A percentile compares a stretch with the other conserved stretches of the same genome.
These are phyloP conservation scores for Grapholita molesta DNA, from an alignment of 1,140 invertebrate genomes.

Conservation along the genomic window DNA sequence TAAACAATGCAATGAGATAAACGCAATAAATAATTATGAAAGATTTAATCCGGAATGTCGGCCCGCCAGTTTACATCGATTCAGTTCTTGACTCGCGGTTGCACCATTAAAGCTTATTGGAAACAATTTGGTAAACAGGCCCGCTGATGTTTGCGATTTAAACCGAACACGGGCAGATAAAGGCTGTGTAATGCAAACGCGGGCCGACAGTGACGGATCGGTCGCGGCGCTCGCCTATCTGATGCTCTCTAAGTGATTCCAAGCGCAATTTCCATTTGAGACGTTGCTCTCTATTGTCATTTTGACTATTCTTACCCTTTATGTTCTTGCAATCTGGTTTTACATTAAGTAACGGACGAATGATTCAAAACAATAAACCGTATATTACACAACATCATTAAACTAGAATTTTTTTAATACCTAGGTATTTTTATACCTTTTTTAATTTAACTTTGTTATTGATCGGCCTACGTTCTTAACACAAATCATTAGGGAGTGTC, in stretches of 20 bases:
- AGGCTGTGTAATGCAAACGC: constrained; percentile 72
- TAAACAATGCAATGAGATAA: constrained; percentile 63
- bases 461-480: constrained; percentile 8
- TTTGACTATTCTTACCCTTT: constrained; percentile 52
- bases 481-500: constrained; percentile 22
- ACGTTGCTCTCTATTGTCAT: constrained; percentile 65
- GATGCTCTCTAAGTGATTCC: constrained; percentile 73
- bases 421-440: neutral
- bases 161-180: constrained; percentile 66
- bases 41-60: constrained; percentile 60
- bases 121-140: constrained; percentile 75
- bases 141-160: constrained; percentile 71
- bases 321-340: constrained; percentile 10
- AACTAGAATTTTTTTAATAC: too few species aligned
- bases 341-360: neutral
- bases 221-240: constrained; percentile 69
- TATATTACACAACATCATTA: too few species aligned
- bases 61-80: constrained; percentile 42
- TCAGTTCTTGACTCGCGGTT: constrained; percentile 42
- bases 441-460: too few species aligned
- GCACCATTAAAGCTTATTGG: constrained; percentile 69
- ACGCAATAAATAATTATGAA: constrained; percentile 63
- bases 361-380: too few species aligned
- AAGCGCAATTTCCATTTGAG: constrained; percentile 67
- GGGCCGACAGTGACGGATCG: constrained; percentile 74